Evolutionary conservation across 2,113 vertebrate species (phyloP).

Genomic region (Rhynchomys soricoides): DNA sequence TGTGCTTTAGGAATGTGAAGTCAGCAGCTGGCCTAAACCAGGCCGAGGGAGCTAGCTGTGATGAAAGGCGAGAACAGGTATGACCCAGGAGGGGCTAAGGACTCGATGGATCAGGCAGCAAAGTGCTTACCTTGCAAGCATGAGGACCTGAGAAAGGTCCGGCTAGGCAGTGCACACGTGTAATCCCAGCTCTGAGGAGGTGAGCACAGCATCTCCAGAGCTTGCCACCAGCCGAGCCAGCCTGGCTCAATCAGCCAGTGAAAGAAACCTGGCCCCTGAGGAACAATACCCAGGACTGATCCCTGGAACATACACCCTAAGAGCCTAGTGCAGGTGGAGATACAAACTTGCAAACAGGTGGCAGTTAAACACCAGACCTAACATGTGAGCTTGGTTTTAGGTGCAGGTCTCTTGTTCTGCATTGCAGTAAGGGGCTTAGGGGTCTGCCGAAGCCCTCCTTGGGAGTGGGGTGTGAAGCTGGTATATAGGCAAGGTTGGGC

Average conservation of each 20-base stretch:
- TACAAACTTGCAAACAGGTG: no score
- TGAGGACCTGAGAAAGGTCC: neutral
- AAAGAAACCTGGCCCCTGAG: neutral
- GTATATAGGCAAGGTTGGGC: neutral
- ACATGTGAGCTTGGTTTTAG: neutral
- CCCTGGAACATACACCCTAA: neutral
- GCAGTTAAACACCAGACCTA: neutral
- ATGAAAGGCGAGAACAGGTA: no score
- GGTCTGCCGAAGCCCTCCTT: fast-evolving
- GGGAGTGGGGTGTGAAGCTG: fast-evolving
- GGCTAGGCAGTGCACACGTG: neutral
- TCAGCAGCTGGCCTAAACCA: neutral
- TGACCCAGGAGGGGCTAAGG: neutral
- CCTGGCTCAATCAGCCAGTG: neutral
- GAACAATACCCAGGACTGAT: neutral
- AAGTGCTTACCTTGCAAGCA: neutral
- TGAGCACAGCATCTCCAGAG: no score
- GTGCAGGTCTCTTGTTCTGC: neutral
- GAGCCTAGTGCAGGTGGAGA: neutral
- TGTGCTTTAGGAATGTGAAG: neutral
- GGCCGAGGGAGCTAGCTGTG: neutral
- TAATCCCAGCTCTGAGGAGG: neutral
- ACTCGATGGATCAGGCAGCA: neutral
- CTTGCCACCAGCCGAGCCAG: neutral
- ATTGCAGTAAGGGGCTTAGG: neutral